Evolutionary conservation across 1,140 invertebrate genomes (phyloP), one percentile per base, ranked within the genome.

Genomic region (Polypedilum vanderplanki): DNA sequence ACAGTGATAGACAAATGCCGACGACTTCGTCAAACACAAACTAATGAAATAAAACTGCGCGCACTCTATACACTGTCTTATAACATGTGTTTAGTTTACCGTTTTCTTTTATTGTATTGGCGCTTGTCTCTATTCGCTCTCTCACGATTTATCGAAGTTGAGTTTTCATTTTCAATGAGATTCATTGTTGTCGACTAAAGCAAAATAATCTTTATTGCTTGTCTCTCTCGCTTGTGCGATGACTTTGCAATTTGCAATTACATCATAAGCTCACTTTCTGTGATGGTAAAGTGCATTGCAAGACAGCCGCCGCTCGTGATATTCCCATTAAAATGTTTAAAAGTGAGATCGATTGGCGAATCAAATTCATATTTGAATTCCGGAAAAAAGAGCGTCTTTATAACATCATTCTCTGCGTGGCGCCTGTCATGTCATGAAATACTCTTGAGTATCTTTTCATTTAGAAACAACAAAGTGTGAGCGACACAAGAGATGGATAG

Each of bases 11-110:
- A 70, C 20, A 22, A 70, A 70, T 70, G 46, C 46, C 46, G 46
- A n/a, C 46, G n/a, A 57, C 10, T 4, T 57, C 46, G 46, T 57
- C 46, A 57, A 57, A 57, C n/a, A 57, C 24, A 33, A 33, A 33
- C 46, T 57, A 57, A 57, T 15, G n/a, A 57, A 57, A 57, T 57
- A 15, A 33, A 57, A 3, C 15, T n/a, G 46, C 12, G 46, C 46
- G 46, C 46, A 12, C 46, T 57, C 12, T 12, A 12, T n/a, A 57
- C 24, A 33, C 24, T 33, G 24, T 33, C 46, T 57, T 57, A 46
- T 57, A 57, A 57, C 46, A 57, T 70, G 65, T 70, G 17, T 70
- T 70, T 70, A 22, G 65, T 70, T 70, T 22, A 70, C 17, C 65
- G 17, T 70, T 10, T 9, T n/a, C 20, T 70, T n/a, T 22, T 70